These are phyloP conservation scores for Cryptophagus acutangulus DNA, from an alignment of 2,888 invertebrate species.

Conservation along the genomic window DNA sequence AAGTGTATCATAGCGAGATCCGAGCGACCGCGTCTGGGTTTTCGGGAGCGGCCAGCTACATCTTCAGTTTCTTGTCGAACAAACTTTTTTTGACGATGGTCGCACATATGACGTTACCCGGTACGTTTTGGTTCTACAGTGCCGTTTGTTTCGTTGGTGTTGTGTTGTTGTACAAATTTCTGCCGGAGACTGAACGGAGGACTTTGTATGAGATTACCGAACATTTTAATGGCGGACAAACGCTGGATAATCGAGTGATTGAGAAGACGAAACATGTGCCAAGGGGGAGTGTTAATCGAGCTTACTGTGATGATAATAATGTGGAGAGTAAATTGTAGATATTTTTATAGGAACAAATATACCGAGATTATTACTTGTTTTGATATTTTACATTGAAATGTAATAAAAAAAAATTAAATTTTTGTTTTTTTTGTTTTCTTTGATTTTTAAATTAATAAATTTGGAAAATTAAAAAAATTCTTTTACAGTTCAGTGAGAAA, in stretches of 20 bases:
- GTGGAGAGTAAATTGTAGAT: too few relatives aligned
- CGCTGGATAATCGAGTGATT: conserved; percentile 50
- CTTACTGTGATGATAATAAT: too few relatives aligned
- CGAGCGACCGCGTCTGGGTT: conserved; percentile 67
- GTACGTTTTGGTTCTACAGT: conserved; percentile 67
- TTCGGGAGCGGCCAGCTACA: conserved; percentile 66
- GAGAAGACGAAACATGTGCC: too few relatives aligned
- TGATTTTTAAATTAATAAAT: too few relatives aligned
- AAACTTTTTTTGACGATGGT: conserved; percentile 66
- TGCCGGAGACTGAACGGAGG: conserved; percentile 80
- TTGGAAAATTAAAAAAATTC: too few relatives aligned
- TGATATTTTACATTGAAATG: too few relatives aligned
- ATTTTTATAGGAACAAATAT: too few relatives aligned
- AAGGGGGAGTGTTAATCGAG: too few relatives aligned
- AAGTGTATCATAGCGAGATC: conserved; percentile 64
- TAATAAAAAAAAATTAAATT: too few relatives aligned
- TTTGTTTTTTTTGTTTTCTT: too few relatives aligned
- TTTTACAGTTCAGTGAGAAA: too few relatives aligned
- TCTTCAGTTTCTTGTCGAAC: conserved; percentile 69
- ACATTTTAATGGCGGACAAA: conserved; percentile 58
- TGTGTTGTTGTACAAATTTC: conserved; percentile 57
- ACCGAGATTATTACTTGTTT: too few relatives aligned
- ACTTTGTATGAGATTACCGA: conserved; percentile 64
- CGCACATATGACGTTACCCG: conserved; percentile 57
- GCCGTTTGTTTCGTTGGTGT: conserved; percentile 58